Evolutionary conservation across 2,888 invertebrate species (phyloP).

Genomic region (Altica lythri): DNA sequence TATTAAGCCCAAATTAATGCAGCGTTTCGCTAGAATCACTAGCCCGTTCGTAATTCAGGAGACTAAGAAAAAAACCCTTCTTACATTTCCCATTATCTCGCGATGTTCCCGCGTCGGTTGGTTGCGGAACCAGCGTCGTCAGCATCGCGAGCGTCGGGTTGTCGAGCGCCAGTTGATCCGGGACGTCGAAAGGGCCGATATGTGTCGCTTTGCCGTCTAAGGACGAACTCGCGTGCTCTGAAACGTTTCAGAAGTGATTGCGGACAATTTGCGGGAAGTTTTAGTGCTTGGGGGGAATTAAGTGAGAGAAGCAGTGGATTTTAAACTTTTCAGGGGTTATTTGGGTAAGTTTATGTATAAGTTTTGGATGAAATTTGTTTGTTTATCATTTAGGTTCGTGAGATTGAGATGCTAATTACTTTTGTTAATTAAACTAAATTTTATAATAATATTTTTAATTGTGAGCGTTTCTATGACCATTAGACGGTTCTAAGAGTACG

Average conservation of each 20-base stretch:
- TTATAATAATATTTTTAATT: too few relatives aligned
- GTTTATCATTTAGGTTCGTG: too few relatives aligned
- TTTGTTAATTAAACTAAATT: too few relatives aligned
- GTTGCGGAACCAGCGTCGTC: conserved; percentile 12
- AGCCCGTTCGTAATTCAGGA: background rate
- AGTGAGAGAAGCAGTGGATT: too few relatives aligned
- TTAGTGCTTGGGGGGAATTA: background rate
- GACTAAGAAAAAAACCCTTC: conserved; percentile 5
- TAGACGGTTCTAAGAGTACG: too few relatives aligned
- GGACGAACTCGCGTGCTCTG: conserved; percentile 29
- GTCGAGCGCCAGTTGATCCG: conserved; percentile 49
- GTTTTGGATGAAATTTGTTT: too few relatives aligned
- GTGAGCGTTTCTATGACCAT: too few relatives aligned
- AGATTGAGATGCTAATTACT: too few relatives aligned
- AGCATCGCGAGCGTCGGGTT: conserved; percentile 38
- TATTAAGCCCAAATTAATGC: background rate
- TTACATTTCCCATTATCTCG: background rate
- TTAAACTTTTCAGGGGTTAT: too few relatives aligned
- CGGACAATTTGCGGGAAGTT: conserved; percentile 1
- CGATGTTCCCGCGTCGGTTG: conserved; percentile 6
- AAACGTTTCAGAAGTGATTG: conserved; percentile 11
- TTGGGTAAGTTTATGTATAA: too few relatives aligned
- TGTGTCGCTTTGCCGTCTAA: conserved; percentile 36
- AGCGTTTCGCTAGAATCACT: background rate
- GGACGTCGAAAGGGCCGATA: conserved; percentile 44